A percentile compares a stretch with the other conserved stretches of the same genome.
Evolutionary conservation across 2,797 vertebrate genomes (phyloP).

Genomic region (Muscicapa striata): DNA sequence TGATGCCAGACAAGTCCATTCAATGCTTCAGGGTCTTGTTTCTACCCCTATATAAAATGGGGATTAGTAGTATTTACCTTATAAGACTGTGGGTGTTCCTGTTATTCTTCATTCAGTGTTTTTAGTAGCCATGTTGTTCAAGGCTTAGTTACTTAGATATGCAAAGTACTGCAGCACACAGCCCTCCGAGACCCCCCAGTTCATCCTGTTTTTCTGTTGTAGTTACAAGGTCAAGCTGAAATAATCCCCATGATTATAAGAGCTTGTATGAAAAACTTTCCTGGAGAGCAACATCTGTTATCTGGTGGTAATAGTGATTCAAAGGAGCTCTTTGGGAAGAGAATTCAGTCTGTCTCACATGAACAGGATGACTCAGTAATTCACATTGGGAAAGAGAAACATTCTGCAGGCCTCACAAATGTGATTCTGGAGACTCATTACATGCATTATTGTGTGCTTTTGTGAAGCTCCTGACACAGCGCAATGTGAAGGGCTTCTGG

Average conservation of each 20-base stretch:
- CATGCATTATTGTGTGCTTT: not conserved
- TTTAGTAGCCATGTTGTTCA: not conserved
- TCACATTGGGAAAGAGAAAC: constrained; percentile 38
- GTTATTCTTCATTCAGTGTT: not conserved
- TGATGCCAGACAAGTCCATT: not conserved
- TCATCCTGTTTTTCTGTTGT: constrained; percentile 1
- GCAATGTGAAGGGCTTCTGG: not conserved
- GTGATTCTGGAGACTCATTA: constrained; percentile 31
- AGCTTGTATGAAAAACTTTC: constrained; percentile 42
- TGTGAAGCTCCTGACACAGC: not conserved
- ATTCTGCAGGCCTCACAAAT: constrained; percentile 35
- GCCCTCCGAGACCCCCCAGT: not conserved
- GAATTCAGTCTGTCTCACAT: constrained; percentile 36
- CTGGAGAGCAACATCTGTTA: constrained; percentile 69
- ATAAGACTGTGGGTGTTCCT: not conserved
- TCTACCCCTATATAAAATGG: not conserved
- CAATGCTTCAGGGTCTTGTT: not conserved
- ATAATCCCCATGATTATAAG: constrained; percentile 14
- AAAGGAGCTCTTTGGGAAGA: constrained; percentile 54
- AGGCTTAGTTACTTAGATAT: not conserved
- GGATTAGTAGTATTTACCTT: not conserved
- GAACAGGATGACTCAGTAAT: constrained; percentile 53
- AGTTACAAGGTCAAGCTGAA: constrained; percentile 41
- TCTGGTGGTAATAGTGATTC: constrained; percentile 38
- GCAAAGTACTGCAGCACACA: not conserved